These are phyloP conservation scores for Chesias legatella DNA, from an alignment of 2,888 invertebrate species.

Conservation along the genomic window DNA sequence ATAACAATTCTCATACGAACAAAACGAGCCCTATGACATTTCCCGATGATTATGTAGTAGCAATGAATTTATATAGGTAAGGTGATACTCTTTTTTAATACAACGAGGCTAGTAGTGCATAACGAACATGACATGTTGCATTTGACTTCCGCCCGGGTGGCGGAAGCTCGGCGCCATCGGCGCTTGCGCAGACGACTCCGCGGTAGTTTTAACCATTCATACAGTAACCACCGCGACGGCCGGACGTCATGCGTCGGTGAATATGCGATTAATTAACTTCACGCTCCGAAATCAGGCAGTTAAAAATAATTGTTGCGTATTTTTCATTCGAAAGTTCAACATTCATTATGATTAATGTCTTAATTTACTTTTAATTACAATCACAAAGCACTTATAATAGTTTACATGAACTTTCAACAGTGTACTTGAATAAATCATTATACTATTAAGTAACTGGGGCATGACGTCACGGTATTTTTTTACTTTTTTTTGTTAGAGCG, in stretches of 20 bases:
- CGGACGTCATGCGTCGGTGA: conserved; percentile 56
- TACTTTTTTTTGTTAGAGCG: too few species aligned
- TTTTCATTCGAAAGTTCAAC: conserved; percentile 15
- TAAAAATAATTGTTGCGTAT: conserved; percentile 28
- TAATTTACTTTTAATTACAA: background rate
- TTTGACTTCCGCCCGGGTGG: conserved; percentile 62
- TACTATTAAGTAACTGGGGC: background rate
- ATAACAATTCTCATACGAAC: conserved; percentile 24
- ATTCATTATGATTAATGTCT: conserved; percentile 5
- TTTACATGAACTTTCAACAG: too few species aligned
- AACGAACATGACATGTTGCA: conserved; percentile 66
- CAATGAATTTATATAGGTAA: conserved; percentile 48
- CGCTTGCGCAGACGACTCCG: conserved; percentile 53
- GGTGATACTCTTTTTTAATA: conserved; percentile 47
- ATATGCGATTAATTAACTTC: conserved; percentile 41
- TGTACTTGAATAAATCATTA: background rate
- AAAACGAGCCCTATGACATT: conserved; percentile 29
- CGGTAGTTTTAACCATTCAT: conserved; percentile 52
- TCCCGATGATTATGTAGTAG: conserved; percentile 35
- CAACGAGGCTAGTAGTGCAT: conserved; percentile 59
- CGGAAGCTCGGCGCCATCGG: conserved; percentile 68
- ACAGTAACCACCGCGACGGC: conserved; percentile 45
- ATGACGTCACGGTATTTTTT: too few species aligned
- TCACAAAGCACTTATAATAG: too few species aligned
- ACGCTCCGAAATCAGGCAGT: conserved; percentile 28